Percentiles rank a stretch among this genome's conserved stretches.
Conservation (phyloP, 2,113 vertebrate species). For the Calonectris borealis region DNA sequence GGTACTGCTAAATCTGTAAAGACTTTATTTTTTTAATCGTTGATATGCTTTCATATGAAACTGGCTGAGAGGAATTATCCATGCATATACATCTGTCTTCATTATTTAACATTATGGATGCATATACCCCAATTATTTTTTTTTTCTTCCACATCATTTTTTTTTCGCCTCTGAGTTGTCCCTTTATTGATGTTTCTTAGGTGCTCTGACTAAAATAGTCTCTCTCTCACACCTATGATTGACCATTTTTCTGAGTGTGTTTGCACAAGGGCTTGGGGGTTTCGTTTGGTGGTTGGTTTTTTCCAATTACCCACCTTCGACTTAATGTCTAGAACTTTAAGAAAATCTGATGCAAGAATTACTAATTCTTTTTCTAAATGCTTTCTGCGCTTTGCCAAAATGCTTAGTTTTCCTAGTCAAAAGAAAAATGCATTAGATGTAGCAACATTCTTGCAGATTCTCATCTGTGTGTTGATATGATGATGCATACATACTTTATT, state of each 20-base stretch:
- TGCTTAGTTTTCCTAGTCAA: not conserved
- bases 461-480: not conserved
- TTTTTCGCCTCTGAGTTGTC: not conserved
- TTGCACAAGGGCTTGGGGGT: not conserved
- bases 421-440: not conserved
- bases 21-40: not conserved
- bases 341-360: not conserved
- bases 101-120: not conserved
- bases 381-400: not conserved
- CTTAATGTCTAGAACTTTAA: not conserved
- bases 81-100: not conserved
- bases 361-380: not conserved
- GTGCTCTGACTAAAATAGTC: not conserved
- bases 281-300: not conserved
- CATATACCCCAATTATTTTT: not conserved
- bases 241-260: not conserved
- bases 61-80: not conserved
- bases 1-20: not conserved
- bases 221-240: not conserved
- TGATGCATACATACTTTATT: not conserved
- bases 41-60: not conserved
- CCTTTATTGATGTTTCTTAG: not conserved
- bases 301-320: not conserved
- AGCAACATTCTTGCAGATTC: not conserved
- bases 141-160: rapidly evolving